A percentile compares a stretch with the other conserved stretches of the same genome.
Evolutionary conservation across 2,888 invertebrate species (phyloP).

Genomic region (Andrena marginata): DNA sequence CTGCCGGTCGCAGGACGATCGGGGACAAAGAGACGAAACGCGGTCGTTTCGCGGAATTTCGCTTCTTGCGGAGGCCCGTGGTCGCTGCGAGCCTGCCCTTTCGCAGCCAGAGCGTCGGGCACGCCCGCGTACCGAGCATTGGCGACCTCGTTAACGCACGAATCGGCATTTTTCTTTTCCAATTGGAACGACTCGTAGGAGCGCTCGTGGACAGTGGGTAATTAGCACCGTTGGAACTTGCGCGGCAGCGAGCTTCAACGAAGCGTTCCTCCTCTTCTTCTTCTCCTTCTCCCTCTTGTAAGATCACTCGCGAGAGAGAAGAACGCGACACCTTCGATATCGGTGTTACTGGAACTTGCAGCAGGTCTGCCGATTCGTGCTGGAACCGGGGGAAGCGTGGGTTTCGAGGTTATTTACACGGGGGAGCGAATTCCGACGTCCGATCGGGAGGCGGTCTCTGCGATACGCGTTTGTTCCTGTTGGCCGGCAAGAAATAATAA

Average conservation of each 20-base stretch:
- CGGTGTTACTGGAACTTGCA: not conserved
- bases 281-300: too few relatives aligned
- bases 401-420: slow-evolving; percentile 19
- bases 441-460: slow-evolving; percentile 37
- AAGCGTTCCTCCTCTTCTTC: too few relatives aligned
- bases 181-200: not conserved
- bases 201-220: not conserved
- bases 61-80: slow-evolving; percentile 72
- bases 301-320: not conserved
- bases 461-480: slow-evolving; percentile 50
- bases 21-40: slow-evolving; percentile 76
- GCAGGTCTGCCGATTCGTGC: not conserved
- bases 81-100: slow-evolving; percentile 53
- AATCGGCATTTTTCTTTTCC: slow-evolving; percentile 16
- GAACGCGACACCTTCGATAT: not conserved
- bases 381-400: not conserved
- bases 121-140: slow-evolving; percentile 47
- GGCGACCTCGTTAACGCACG: slow-evolving; percentile 53
- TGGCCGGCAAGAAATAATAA: slow-evolving; percentile 73
- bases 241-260: not conserved
- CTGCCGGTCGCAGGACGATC: slow-evolving; percentile 64
- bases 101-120: slow-evolving; percentile 44
- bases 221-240: not conserved
- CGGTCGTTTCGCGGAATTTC: slow-evolving; percentile 80
- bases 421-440: slow-evolving; percentile 43